Percentiles rank a stretch among this genome's conserved stretches.
These are phyloP conservation scores for Sycophila sp. DNA, from an alignment of 1,140 invertebrate genomes.

Conservation along the genomic window DNA sequence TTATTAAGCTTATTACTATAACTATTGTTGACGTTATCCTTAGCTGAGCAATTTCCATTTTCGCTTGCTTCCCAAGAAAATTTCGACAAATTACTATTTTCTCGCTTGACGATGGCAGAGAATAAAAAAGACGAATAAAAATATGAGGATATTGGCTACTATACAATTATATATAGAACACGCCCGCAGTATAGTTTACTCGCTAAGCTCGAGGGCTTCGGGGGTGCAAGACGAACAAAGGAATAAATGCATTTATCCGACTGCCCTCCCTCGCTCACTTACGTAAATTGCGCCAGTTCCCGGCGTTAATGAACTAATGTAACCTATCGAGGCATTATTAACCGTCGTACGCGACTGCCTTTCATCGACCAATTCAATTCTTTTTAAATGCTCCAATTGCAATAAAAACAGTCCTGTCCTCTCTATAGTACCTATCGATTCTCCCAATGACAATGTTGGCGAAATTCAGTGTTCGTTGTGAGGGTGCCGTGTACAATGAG, in stretches of 20 bases:
- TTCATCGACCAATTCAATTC: no score
- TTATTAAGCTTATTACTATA: no score
- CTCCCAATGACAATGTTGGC: no score
- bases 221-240: not conserved
- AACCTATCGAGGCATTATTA: conserved; percentile 49
- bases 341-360: conserved; percentile 42
- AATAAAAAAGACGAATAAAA: not conserved
- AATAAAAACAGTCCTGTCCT: no score
- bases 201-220: not conserved
- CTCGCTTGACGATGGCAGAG: no score
- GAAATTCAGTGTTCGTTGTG: no score
- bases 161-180: conserved; percentile 31
- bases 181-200: conserved; percentile 24
- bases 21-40: no score
- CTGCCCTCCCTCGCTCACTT: not conserved
- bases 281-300: conserved; percentile 21
- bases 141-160: conserved; percentile 17
- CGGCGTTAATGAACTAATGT: conserved; percentile 4
- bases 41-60: no score
- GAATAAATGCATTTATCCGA: not conserved
- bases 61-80: not conserved
- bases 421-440: no score
- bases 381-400: no score
- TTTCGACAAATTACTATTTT: conserved; percentile 4
- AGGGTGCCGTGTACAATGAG: no score